Base-by-base conservation (phyloP, 2,888 invertebrate species). In the Empis stercorea region DNA sequence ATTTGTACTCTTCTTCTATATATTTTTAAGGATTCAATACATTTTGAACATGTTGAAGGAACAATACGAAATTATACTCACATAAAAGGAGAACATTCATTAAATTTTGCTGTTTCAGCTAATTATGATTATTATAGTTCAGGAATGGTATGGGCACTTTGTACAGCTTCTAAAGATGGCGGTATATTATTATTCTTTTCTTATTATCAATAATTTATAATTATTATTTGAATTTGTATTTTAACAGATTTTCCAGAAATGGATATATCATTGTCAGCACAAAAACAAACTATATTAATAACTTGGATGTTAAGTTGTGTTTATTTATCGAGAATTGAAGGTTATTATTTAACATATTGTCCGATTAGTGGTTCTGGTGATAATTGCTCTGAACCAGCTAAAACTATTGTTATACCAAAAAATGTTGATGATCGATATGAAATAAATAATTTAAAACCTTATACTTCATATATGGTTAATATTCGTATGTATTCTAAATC, bases 61-160 rank as follows among this genome's bases (percentile, higher is more conserved):
- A 48, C 54, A 23, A 56, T 48, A 30, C 49, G 55, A 9, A 61
- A 58, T 32, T 63, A 60, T 37, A 61, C 69, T 55, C 64, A 74
- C 63, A 68, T 72, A 58, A 69, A 73, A 63, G 61, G 71, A 67
- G 51, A 62, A 64, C 57, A 57, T 78, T 61, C 86, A 78, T 59
- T 68, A 11, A 65, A 64, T 42, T 87, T 89, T 72, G 89, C 88
- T 2, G 84, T 91, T 51, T 80, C 89, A 6, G 85, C 85, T 1
- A 87, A 89, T 59, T 79, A 77, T 38, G 66, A 71, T 0, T 64
- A 64, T 4, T 74, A 73, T 50, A 87, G 86, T 54, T 87, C 87
- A 61, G 89, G 89, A 2, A 86, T 91, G 82, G 75, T 80, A 11
- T 89, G 89, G 89, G 82, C 87, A 10, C 76, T 77, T 32, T 91